Percentiles rank a stretch among this genome's conserved stretches.
Evolutionary conservation across 1,140 invertebrate species (phyloP).

Genomic region (Coelopa frigida): DNA sequence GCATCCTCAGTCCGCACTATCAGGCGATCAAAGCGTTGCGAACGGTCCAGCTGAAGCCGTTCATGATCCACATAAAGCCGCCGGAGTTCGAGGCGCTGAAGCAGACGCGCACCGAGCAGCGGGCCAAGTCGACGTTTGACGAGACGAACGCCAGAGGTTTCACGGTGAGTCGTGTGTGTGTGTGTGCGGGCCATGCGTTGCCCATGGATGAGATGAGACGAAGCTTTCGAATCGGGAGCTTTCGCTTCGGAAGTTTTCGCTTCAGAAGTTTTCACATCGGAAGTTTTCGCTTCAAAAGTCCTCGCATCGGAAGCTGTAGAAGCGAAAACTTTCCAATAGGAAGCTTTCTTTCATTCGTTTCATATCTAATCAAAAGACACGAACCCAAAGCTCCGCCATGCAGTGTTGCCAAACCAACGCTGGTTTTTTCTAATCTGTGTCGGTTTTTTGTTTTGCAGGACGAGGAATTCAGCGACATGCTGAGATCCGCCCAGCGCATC

Average conservation of each 20-base stretch:
- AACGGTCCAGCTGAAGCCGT: slow-evolving; percentile 86
- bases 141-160: slow-evolving; percentile 81
- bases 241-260: no score
- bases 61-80: slow-evolving; percentile 89
- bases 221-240: no score
- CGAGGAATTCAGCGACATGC: slow-evolving; percentile 86
- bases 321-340: no score
- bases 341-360: no score
- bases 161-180: slow-evolving; percentile 70
- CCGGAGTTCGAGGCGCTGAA: slow-evolving; percentile 79
- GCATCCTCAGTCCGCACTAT: slow-evolving; percentile 92
- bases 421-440: no score
- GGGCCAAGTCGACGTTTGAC: slow-evolving; percentile 85
- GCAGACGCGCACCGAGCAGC: slow-evolving; percentile 68
- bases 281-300: no score
- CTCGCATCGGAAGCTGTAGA: no score
- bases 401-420: no score
- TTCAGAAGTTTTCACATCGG: no score
- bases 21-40: slow-evolving; percentile 89
- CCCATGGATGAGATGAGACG: no score
- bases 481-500: slow-evolving; percentile 80
- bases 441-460: slow-evolving; percentile 57
- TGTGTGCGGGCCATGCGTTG: background rate
- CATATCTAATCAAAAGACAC: no score
- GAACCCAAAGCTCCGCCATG: no score